Evolutionary conservation across 1,140 invertebrate genomes (phyloP).

Genomic region (Eumaeus atala): DNA sequence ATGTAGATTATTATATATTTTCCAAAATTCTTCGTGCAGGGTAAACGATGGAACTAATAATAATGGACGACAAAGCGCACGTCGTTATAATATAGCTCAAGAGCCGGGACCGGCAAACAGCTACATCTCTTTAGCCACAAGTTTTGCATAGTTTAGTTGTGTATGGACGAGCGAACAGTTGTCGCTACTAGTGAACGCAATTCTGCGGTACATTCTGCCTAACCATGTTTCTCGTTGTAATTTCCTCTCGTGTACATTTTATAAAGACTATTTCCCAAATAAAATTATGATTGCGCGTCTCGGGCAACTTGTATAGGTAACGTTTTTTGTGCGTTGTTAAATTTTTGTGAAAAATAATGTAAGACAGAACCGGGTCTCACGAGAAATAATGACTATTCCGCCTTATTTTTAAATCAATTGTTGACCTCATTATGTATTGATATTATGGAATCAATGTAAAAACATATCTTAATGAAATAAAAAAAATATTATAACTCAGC

Average conservation of each 20-base stretch:
- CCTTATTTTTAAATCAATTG: conserved; percentile 6
- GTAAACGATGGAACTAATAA: conserved; percentile 41
- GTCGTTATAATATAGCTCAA: too few relatives aligned
- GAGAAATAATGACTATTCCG: conserved; percentile 3
- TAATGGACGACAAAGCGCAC: too few relatives aligned
- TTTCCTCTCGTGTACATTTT: conserved; percentile 1
- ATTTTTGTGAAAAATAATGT: not conserved
- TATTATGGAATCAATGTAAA: conserved; percentile 7
- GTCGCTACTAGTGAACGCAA: too few relatives aligned
- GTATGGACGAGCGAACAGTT: too few relatives aligned
- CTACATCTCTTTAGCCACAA: too few relatives aligned
- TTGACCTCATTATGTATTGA: not conserved
- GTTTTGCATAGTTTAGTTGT: too few relatives aligned
- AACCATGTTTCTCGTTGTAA: conserved; percentile 6
- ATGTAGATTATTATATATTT: conserved; percentile 53
- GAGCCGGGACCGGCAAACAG: too few relatives aligned
- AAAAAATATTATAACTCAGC: not conserved
- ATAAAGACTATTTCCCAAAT: not conserved
- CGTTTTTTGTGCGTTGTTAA: not conserved
- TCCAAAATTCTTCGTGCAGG: conserved; percentile 71
- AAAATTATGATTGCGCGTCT: not conserved
- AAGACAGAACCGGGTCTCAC: not conserved
- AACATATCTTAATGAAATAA: conserved; percentile 2
- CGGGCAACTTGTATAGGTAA: not conserved
- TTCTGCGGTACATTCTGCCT: too few relatives aligned